Evolutionary conservation across 2,113 vertebrate species (phyloP), one percentile per base, ranked within the genome.

Genomic region (Heterotilapia buettikoferi): DNA sequence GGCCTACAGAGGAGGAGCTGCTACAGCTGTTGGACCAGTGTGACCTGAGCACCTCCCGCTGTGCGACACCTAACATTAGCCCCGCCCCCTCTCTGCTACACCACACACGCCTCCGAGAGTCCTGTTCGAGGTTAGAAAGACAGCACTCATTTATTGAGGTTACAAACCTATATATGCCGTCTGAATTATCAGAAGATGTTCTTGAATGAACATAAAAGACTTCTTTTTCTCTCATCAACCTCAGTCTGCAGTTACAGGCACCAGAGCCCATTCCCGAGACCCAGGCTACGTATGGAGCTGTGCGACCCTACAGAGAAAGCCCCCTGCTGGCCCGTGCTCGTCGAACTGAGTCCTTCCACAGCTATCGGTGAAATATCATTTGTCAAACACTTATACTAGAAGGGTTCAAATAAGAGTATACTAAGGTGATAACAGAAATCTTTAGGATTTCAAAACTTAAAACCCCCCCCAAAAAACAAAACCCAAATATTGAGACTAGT

Each of bases 21-120:
- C 97, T 99, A 59, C 98, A 98, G 92, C 91, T 99, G 86, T 93
- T 99, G 91, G 99, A 99, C 92, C 99, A 99, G 90, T 99, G 99
- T 89, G 99, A 99, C 89, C 93, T 99, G 90, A 99, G 98, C 90
- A 96, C 98, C 0, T 99, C 99, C 16, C 98, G 99, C 88, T 99
- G 99, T 79, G 98, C 97, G 5, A 99, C 99, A 2, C 99, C 99
- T 18, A 99, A 97, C 93, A 98, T 99, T 59, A 99, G 98, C 91
- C 99, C 99, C 2, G 98, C 98, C 82, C 97, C 99, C 4, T 99
- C 99, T 0, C 96, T 99, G 45, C 95, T 99, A 89, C 98, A 99
- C 93, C 98, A 98, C 86, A 97, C 97, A 86, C 97, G 98, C 3
- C 97, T 99, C 11, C 95, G 97, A 8, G 99, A 99, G 80, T 99